Evolutionary conservation across 1,140 invertebrate species (phyloP).

Genomic region (Theocolax elegans): DNA sequence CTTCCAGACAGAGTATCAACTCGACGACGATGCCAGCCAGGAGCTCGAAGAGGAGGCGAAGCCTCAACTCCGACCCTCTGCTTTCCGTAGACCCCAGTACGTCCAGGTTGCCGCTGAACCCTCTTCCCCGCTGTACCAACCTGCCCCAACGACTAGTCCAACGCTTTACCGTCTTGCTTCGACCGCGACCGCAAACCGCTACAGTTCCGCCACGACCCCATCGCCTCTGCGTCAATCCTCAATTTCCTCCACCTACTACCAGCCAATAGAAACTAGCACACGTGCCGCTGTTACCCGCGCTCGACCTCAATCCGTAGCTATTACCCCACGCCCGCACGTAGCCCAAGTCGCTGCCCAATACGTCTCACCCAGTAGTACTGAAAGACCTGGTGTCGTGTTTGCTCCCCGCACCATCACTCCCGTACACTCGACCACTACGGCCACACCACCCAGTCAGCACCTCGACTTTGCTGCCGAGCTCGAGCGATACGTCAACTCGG

Average conservation of each 20-base stretch:
- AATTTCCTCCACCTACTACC: conserved; percentile 55
- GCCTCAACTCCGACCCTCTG: conserved; percentile 52
- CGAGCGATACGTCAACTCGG: conserved; percentile 81
- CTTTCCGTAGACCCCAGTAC: conserved; percentile 56
- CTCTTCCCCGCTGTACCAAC: conserved; percentile 52
- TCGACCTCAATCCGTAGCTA: conserved; percentile 66
- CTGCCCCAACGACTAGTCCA: conserved; percentile 54
- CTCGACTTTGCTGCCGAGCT: conserved; percentile 80
- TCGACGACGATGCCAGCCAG: conserved; percentile 69
- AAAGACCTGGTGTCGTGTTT: conserved; percentile 60
- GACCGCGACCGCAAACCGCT: conserved; percentile 51
- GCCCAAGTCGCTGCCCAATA: conserved; percentile 74
- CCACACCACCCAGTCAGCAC: conserved; percentile 61
- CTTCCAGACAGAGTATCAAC: conserved; percentile 75
- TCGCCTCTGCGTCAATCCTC: conserved; percentile 52
- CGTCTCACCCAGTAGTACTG: conserved; percentile 70
- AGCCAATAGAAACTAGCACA: conserved; percentile 62
- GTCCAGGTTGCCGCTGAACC: conserved; percentile 52
- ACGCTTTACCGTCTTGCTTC: conserved; percentile 67
- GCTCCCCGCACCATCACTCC: conserved; percentile 56
- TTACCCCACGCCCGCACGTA: conserved; percentile 73
- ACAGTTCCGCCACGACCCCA: conserved; percentile 59
- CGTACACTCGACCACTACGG: conserved; percentile 61
- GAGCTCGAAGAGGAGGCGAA: conserved; percentile 71
- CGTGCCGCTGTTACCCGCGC: conserved; percentile 61